Evolutionary conservation across 1,140 invertebrate species (phyloP).

Genomic region (Telenomus remus): DNA sequence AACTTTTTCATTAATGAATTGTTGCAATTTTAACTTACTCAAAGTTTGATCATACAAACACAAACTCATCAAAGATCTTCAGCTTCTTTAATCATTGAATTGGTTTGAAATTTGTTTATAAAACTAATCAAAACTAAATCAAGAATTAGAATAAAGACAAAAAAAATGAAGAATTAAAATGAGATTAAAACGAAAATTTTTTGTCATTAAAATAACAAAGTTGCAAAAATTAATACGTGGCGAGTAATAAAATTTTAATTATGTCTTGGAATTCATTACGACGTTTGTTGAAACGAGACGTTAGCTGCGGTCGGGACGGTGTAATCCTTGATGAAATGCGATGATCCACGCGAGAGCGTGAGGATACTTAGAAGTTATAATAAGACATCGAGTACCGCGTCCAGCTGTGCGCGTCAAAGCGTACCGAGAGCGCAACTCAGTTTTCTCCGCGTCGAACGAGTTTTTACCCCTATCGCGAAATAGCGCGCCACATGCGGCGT

Average conservation of each 20-base stretch:
- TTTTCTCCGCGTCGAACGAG: constrained; percentile 34
- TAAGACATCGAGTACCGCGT: constrained; percentile 45
- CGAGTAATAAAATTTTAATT: constrained; percentile 38
- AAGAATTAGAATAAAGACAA: too few species aligned
- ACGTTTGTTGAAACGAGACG: constrained; percentile 13
- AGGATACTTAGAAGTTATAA: constrained; percentile 48
- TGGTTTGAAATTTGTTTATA: too few species aligned
- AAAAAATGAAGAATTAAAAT: too few species aligned
- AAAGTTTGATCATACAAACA: too few species aligned
- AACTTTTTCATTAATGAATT: too few species aligned
- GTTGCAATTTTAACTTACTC: too few species aligned
- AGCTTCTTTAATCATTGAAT: too few species aligned
- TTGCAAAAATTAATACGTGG: neutral
- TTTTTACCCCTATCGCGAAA: constrained; percentile 50
- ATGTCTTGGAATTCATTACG: constrained; percentile 24
- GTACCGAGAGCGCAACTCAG: constrained; percentile 35
- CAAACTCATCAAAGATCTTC: too few species aligned
- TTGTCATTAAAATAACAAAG: neutral
- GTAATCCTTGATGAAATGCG: constrained; percentile 48
- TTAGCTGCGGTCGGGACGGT: constrained; percentile 17
- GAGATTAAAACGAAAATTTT: neutral
- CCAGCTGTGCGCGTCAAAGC: constrained; percentile 35
- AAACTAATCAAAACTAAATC: too few species aligned
- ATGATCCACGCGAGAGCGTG: constrained; percentile 32
- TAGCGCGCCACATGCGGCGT: constrained; percentile 32